Base-by-base conservation (phyloP, 1,140 invertebrate genomes). In the Drosophila pectinifera region DNA sequence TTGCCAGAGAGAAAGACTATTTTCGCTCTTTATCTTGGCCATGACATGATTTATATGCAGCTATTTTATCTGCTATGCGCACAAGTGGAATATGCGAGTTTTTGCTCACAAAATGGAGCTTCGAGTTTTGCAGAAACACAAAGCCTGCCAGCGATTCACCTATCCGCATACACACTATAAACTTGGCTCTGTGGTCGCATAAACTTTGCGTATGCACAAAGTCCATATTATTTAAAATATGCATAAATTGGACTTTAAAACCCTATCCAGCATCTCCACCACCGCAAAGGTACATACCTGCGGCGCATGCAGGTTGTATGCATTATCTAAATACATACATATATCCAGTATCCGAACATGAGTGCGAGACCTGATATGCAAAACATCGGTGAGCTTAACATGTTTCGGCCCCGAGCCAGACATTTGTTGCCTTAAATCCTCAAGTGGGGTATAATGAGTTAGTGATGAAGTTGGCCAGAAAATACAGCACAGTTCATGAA, bases 1-100 rank as follows among this genome's bases (percentile, higher is more conserved):
- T 49, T 49, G 31, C 13, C 18, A 13, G 38, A 31, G 42, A 16
- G 54, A 16, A 43, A 68, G 80, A 62, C 64, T 84, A 83, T 89
- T 84, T 80, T 78, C 68, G 76, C 62, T 83, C 80, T 80, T 80
- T 84, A 80, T 88, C 84, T 88, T 64, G 84, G 76, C 68, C 78
- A 67, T 73, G 84, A 78, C 84, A 88, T 88, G 83, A 88, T 88
- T 89, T 88, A 88, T 88, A 70, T 83, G 80, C 84, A 89, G 61
- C 68, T 76, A 78, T 74, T 73, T 88, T 88, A 88, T 89, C 84
- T 88, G 26, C 57, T 55, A 38, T 48, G 64, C 46, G 46, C 79
- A 76, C 62, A 83, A 54, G 56, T 36, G 36, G 54, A 76, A 76
- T 75, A 74, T 74, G 51, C 43, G 70, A 74, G 36, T 67, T 36